These are phyloP conservation scores for Tragelaphus oryx DNA, from an alignment of 2,797 vertebrate species.

Conservation along the genomic window DNA sequence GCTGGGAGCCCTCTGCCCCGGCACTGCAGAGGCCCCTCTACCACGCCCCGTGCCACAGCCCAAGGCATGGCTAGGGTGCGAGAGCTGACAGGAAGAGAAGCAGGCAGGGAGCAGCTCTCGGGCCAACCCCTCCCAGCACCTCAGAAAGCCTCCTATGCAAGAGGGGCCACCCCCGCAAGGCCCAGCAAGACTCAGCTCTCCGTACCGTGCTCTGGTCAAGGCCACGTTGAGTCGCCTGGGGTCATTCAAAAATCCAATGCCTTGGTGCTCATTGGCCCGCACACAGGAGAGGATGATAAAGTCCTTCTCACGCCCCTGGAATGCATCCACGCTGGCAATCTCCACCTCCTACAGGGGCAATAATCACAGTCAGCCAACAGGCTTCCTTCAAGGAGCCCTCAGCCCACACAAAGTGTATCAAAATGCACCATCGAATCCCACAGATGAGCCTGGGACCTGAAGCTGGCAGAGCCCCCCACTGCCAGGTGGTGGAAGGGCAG, in stretches of 20 bases:
- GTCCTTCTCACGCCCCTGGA: slow-evolving; percentile 98
- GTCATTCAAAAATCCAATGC: slow-evolving; percentile 97
- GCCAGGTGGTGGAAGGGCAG: not conserved
- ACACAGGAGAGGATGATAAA: slow-evolving; percentile 99
- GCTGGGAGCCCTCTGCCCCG: not conserved
- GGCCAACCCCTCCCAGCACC: not conserved
- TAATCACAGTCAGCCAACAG: not conserved
- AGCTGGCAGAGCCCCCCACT: not conserved
- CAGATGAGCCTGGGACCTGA: not conserved
- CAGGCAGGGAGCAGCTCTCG: not conserved
- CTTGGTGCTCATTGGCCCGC: slow-evolving; percentile 97
- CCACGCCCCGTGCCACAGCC: not conserved
- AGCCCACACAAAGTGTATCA: fast-evolving
- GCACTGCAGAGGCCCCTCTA: not conserved
- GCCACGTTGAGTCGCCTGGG: slow-evolving; percentile 97
- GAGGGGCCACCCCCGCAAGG: not conserved
- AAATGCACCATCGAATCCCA: not conserved
- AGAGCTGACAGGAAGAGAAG: not conserved
- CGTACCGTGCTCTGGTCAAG: slow-evolving; percentile 92
- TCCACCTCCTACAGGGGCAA: slow-evolving; percentile 90
- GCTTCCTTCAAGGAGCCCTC: not conserved
- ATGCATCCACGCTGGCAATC: slow-evolving; percentile 98
- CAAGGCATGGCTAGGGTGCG: not conserved
- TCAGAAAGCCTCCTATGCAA: not conserved
- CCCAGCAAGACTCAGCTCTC: not conserved